phyloP scores from a whole-genome alignment of 2,888 invertebrate genomes.

The Drosophila bunnanda region DNA sequence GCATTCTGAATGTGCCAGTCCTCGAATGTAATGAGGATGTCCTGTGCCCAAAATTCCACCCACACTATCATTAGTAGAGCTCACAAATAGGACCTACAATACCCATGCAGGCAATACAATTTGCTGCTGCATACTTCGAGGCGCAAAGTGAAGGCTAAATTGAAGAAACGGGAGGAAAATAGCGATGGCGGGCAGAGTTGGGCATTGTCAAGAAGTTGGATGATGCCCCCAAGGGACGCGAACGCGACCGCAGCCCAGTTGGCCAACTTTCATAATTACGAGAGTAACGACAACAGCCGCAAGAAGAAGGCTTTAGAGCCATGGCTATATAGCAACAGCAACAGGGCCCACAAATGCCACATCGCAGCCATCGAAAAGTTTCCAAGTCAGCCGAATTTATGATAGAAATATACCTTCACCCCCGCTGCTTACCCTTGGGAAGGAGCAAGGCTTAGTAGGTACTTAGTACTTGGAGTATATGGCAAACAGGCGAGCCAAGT shows the following conservation, averaged over 20 bases:
- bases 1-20: conserved; percentile 41
- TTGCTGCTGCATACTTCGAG: conserved; percentile 27
- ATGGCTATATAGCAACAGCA: conserved; percentile 12
- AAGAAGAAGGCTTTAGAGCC: conserved; percentile 42
- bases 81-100: conserved; percentile 27
- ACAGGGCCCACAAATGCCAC: conserved; percentile 21
- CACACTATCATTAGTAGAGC: conserved; percentile 65
- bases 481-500: conserved; percentile 6
- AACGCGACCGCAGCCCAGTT: conserved; percentile 54
- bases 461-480: conserved; percentile 53
- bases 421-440: conserved; percentile 41
- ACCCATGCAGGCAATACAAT: conserved; percentile 15
- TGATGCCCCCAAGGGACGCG: conserved; percentile 20
- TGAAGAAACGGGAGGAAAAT: conserved; percentile 4
- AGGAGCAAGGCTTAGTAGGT: conserved; percentile 48
- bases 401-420: conserved; percentile 58
- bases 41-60: conserved; percentile 59
- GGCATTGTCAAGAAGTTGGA: conserved; percentile 42
- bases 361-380: conserved; percentile 37
- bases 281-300: conserved; percentile 57
- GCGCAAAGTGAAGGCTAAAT: not conserved
- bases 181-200: not conserved
- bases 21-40: conserved; percentile 68
- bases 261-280: conserved; percentile 76
- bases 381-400: conserved; percentile 68